These are phyloP conservation scores for Nemotelus pantherinus DNA, from an alignment of 2,888 invertebrate species.

Conservation along the genomic window DNA sequence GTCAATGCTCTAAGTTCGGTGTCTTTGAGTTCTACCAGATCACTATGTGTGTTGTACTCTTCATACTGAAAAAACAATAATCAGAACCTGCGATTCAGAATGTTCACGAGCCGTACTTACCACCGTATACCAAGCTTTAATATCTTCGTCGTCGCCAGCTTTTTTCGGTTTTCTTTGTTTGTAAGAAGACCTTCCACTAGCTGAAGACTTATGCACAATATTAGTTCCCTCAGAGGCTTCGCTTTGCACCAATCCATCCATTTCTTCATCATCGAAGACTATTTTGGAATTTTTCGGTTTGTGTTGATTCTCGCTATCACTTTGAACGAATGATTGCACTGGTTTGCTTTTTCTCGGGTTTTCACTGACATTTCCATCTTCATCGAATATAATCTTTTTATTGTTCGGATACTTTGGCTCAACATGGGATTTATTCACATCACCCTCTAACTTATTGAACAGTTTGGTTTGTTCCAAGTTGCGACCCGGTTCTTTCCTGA, in stretches of 20 bases:
- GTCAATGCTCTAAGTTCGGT: constrained; percentile 60
- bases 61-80: constrained; percentile 55
- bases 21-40: constrained; percentile 62
- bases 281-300: constrained; percentile 58
- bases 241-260: constrained; percentile 52
- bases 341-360: background rate
- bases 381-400: constrained; percentile 48
- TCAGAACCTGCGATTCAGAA: background rate
- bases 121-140: constrained; percentile 61
- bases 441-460: background rate
- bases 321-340: background rate
- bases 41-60: constrained; percentile 58
- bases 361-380: constrained; percentile 45
- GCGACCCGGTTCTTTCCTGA: background rate
- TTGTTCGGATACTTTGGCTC: background rate
- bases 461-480: constrained; percentile 12
- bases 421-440: background rate
- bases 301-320: background rate
- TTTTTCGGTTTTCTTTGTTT: constrained; percentile 15
- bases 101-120: constrained; percentile 54
- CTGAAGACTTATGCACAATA: constrained; percentile 51
- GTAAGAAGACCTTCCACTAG: constrained; percentile 30
- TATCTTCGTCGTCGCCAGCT: constrained; percentile 49
- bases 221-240: constrained; percentile 34
- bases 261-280: constrained; percentile 59